Base-by-base conservation (phyloP, 2,113 vertebrate species). In the Salvelinus namaycush region DNA sequence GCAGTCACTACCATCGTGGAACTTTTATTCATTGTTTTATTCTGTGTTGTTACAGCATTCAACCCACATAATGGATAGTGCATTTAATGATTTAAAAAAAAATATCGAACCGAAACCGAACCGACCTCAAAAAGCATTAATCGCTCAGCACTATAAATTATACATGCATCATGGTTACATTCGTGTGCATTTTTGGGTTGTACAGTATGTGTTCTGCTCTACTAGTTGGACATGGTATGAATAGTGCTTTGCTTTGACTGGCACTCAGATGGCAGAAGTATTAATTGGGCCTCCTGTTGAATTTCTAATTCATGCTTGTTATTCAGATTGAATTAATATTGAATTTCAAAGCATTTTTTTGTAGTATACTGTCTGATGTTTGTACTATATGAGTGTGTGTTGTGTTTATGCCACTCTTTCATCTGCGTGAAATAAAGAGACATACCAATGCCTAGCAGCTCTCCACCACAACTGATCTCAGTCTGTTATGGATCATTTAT, bases 401-500 rank as follows among this genome's bases (percentile, higher is more conserved):
- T 14, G 4, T 18, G 18, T 57, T 14, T 5, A 57, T 57, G 54
- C 54, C 14, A 57, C 54, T 18, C 54, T 57, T 57, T 14, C 20
- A n/a, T 24, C 18, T 27, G 70, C 57, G 14, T 26, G 31, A 44
- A 70, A 44, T 24, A 22, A 34, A 27, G 54, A 57, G 14, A 34
- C 9, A 54, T 14, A 27, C 18, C 39, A 34, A 39, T 13, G 31
- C 16, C 20, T 34, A n/a, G 31, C 67, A 69, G 54, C 13, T 14
- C 20, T 20, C 54, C 18, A 9, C 54, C 6, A 9, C 62, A 9
- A 14, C 72, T 67, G 51, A 78, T 85, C 68, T 67, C 79, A 80
- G 26, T 26, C 65, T 62, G 34, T 71, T 69, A 70, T 84, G 76
- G 79, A 83, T 90, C 76, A 75, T 65, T 68, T 72, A 65, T 69